phyloP scores from a whole-genome alignment of 2,888 invertebrate genomes.

The Dysmachus trigonus region DNA sequence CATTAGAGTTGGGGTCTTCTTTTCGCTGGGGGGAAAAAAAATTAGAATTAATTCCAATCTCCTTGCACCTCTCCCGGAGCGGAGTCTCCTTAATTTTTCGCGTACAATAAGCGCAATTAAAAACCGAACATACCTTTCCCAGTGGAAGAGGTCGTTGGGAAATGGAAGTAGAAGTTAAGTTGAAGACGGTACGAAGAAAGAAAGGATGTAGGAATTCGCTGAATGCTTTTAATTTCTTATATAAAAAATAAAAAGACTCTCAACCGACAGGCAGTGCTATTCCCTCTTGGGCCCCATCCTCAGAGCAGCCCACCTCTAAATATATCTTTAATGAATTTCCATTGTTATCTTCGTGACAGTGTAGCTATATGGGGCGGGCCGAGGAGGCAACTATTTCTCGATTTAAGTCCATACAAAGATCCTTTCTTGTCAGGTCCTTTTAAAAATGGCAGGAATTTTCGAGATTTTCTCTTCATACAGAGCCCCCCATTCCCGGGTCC shows the following conservation, averaged over 20 bases:
- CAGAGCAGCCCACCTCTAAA: not conserved
- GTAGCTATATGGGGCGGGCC: not conserved
- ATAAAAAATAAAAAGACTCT: not conserved
- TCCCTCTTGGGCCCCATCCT: not conserved
- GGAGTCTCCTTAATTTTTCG: not conserved
- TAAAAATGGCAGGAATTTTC: constrained; percentile 8
- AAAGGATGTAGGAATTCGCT: not conserved
- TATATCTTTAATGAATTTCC: constrained; percentile 23
- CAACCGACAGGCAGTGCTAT: not conserved
- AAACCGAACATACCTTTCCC: not conserved
- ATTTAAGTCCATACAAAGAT: not conserved
- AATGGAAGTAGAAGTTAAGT: not conserved
- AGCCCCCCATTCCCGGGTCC: not conserved
- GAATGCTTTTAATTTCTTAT: constrained; percentile 19
- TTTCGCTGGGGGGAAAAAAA: not conserved
- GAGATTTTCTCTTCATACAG: constrained; percentile 11
- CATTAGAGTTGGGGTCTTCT: not conserved
- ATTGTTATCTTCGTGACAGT: constrained; percentile 7
- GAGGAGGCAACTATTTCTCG: not conserved
- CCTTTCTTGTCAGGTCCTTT: not conserved
- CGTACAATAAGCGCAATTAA: not conserved
- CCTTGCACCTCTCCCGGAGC: not conserved
- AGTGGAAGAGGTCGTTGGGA: not conserved
- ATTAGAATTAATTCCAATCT: not conserved
- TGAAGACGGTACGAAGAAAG: not conserved